These are phyloP conservation scores for Antigone vipio DNA, from an alignment of 2,113 vertebrate species.

Conservation along the genomic window DNA sequence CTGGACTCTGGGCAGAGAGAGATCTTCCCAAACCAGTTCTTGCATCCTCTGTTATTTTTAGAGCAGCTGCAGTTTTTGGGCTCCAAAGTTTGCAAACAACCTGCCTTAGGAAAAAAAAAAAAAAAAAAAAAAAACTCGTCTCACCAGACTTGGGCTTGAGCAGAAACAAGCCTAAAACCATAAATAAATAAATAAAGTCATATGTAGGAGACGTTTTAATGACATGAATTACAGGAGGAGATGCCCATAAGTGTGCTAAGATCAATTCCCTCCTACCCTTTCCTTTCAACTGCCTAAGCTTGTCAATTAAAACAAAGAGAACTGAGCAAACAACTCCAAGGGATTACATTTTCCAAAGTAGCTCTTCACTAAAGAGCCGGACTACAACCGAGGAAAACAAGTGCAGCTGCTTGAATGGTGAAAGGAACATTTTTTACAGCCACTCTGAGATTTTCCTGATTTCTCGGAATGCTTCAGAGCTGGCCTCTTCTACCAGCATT, in stretches of 20 bases:
- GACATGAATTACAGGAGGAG: neutral
- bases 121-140: neutral
- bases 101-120: neutral
- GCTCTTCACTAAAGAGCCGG: neutral
- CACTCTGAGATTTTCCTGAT: neutral
- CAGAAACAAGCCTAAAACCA: conserved; percentile 18
- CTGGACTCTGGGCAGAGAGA: neutral
- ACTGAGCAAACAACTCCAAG: conserved; percentile 35
- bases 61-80: conserved; percentile 37
- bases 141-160: conserved; percentile 15
- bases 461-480: neutral
- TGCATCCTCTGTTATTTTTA: conserved; percentile 51
- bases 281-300: conserved; percentile 10
- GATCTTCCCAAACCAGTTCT: conserved; percentile 62
- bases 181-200: conserved; percentile 44
- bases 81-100: conserved; percentile 52
- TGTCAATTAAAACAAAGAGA: conserved; percentile 38
- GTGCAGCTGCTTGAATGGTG: neutral
- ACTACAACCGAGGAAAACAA: neutral
- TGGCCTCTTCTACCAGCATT: neutral
- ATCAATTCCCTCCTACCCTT: conserved; percentile 20
- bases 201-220: neutral
- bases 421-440: conserved; percentile 14
- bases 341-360: conserved; percentile 18
- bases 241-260: conserved; percentile 6